These are phyloP conservation scores for Ptychoptera contaminata DNA, from an alignment of 2,888 invertebrate species.

Conservation along the genomic window DNA sequence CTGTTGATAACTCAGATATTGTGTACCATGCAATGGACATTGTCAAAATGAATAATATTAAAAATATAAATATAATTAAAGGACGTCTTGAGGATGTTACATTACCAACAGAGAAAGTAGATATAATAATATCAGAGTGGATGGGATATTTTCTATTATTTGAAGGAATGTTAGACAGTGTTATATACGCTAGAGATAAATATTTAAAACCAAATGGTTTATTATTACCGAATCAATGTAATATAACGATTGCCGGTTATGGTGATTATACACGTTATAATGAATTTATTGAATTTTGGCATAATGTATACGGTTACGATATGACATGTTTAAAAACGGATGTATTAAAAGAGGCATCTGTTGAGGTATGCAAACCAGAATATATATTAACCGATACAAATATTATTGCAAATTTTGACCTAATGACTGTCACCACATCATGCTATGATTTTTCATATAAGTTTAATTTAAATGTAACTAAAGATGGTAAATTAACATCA, in stretches of 20 bases:
- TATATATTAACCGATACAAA: constrained; percentile 49
- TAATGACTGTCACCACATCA: constrained; percentile 52
- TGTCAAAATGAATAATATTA: constrained; percentile 43
- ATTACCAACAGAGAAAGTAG: constrained; percentile 58
- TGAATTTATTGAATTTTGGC: constrained; percentile 71
- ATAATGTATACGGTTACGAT: constrained; percentile 83
- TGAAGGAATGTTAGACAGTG: constrained; percentile 93
- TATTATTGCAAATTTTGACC: constrained; percentile 54
- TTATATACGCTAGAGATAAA: constrained; percentile 74
- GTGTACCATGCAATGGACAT: constrained; percentile 94
- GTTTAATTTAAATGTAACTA: constrained; percentile 47
- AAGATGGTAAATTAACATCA: constrained; percentile 56
- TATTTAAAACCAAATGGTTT: constrained; percentile 60
- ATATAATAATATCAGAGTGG: constrained; percentile 94
- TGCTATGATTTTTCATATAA: constrained; percentile 56
- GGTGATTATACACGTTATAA: constrained; percentile 59
- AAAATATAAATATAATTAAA: constrained; percentile 61
- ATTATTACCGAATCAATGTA: constrained; percentile 72
- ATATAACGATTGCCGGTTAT: constrained; percentile 63
- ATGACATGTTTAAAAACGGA: constrained; percentile 84
- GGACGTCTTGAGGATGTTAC: constrained; percentile 74
- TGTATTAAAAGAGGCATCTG: constrained; percentile 60
- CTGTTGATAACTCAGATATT: constrained; percentile 91
- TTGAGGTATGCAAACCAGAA: constrained; percentile 43
- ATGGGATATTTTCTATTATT: constrained; percentile 96